Conservation (phyloP, 2,113 vertebrate genomes). For the Vicugna pacos region DNA sequence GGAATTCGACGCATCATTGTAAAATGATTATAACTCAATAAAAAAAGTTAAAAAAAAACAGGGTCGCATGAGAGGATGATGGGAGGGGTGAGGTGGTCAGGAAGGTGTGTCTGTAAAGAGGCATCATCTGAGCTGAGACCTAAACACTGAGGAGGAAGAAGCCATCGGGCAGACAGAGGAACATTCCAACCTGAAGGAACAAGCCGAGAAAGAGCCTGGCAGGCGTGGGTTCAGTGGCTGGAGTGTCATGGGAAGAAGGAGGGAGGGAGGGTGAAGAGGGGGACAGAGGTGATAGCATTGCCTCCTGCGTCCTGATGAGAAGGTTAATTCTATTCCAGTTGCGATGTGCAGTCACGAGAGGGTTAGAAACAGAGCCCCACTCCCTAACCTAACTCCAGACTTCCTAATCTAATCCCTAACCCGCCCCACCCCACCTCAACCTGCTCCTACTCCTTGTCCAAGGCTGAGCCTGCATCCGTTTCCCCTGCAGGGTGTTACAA, state of each 20-base stretch:
- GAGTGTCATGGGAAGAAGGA: too few species aligned
- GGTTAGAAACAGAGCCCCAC: background rate
- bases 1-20: too few species aligned
- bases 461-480: background rate
- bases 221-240: background rate
- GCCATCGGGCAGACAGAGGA: too few species aligned
- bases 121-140: background rate
- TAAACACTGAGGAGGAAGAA: background rate
- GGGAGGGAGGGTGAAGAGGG: too few species aligned
- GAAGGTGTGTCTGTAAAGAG: background rate
- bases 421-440: background rate
- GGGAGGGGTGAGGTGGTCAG: background rate
- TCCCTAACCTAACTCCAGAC: background rate
- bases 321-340: background rate
- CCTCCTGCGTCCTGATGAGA: background rate
- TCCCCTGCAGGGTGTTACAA: too few species aligned
- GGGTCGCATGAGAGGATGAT: background rate
- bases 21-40: too few species aligned
- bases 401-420: background rate
- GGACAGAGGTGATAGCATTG: rapidly evolving
- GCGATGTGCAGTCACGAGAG: background rate
- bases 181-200: background rate
- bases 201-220: background rate
- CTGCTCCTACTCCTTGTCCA: background rate
- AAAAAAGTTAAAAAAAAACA: background rate